These are phyloP conservation scores for Octodonta nipae DNA, from an alignment of 2,888 invertebrate genomes.

Conservation along the genomic window DNA sequence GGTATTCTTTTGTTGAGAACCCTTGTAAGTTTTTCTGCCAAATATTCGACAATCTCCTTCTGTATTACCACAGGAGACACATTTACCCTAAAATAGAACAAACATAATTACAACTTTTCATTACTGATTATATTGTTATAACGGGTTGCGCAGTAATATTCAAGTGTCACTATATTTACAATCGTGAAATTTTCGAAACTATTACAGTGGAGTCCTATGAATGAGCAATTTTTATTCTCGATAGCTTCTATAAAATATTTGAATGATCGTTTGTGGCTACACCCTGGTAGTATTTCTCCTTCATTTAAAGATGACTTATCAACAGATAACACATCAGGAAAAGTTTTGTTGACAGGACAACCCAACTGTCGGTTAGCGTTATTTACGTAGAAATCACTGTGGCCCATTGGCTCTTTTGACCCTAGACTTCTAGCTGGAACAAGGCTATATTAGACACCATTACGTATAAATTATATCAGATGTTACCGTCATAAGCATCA, in stretches of 20 bases:
- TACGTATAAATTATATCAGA: too few relatives aligned
- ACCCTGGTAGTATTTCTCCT: conserved; percentile 32
- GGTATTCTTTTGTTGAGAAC: conserved; percentile 18
- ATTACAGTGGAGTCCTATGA: conserved; percentile 30
- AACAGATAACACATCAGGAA: conserved; percentile 22
- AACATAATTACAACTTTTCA: neutral
- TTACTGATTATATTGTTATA: too few relatives aligned
- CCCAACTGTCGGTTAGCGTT: conserved; percentile 31
- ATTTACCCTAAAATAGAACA: conserved; percentile 22
- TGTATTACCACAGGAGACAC: conserved; percentile 21
- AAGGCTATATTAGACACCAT: conserved; percentile 1
- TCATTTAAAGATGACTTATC: conserved; percentile 23
- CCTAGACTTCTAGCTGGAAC: conserved; percentile 30
- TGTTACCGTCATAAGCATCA: conserved; percentile 31
- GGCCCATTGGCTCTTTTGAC: conserved; percentile 27
- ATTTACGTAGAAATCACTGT: conserved; percentile 35
- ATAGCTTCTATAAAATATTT: conserved; percentile 35
- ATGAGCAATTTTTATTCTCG: conserved; percentile 27
- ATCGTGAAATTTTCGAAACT: conserved; percentile 28
- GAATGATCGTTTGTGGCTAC: conserved; percentile 34
- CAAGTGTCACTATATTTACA: too few relatives aligned
- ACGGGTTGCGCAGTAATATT: too few relatives aligned
- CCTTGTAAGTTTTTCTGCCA: conserved; percentile 22
- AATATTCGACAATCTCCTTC: conserved; percentile 25
- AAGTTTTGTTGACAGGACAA: conserved; percentile 24